Conservation (phyloP, 2,888 invertebrate species). For the Coleophora flavipennella region DNA sequence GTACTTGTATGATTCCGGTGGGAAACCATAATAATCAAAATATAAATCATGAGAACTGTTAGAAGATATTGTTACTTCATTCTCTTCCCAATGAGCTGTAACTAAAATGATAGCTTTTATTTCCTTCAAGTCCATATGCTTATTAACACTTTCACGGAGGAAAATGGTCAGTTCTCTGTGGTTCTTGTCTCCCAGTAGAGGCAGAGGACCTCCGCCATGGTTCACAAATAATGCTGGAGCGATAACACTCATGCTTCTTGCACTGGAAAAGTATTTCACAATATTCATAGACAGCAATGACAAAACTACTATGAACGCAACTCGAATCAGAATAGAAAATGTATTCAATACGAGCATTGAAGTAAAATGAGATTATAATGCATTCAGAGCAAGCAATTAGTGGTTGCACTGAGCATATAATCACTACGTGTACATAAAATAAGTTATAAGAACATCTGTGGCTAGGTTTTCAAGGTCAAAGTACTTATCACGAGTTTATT, state of each 20-base stretch:
- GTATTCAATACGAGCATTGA: constrained; percentile 59
- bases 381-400: too few relatives aligned
- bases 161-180: constrained; percentile 49
- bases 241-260: constrained; percentile 45
- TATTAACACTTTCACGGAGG: constrained; percentile 49
- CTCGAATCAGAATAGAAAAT: constrained; percentile 48
- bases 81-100: constrained; percentile 63
- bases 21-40: constrained; percentile 64
- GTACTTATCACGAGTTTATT: too few relatives aligned
- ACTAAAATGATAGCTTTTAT: constrained; percentile 57
- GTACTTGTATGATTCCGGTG: constrained; percentile 57
- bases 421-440: constrained; percentile 19
- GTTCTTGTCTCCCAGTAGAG: constrained; percentile 53
- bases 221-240: constrained; percentile 62
- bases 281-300: constrained; percentile 61
- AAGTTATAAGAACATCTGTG: constrained; percentile 1
- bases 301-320: constrained; percentile 55
- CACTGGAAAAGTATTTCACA: constrained; percentile 44
- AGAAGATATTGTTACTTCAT: constrained; percentile 55
- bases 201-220: constrained; percentile 61
- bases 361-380: too few relatives aligned
- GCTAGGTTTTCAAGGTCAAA: background rate
- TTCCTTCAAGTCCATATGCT: constrained; percentile 48
- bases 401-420: constrained; percentile 25
- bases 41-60: constrained; percentile 49